Evolutionary conservation across 2,113 vertebrate species (phyloP).

Genomic region (Lasiurus cinereus): DNA sequence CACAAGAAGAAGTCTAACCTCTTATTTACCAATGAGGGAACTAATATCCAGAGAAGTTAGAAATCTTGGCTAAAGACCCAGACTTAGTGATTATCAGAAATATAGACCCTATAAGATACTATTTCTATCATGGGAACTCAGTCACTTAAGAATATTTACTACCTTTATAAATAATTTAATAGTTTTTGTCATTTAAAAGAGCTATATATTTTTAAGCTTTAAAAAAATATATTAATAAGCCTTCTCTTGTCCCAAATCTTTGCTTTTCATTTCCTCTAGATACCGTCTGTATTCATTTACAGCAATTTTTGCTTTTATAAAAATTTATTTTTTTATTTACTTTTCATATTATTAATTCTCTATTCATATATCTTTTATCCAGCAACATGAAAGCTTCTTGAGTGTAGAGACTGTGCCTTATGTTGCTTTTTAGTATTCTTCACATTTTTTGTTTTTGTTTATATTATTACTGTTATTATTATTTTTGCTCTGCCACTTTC

Average conservation of each 20-base stretch:
- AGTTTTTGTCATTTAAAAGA: constrained; percentile 18
- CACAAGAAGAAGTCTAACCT: neutral
- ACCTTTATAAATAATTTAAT: constrained; percentile 10
- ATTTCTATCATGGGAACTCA: neutral
- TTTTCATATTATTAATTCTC: constrained; percentile 31
- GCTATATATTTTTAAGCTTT: neutral
- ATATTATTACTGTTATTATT: neutral
- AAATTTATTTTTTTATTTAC: constrained; percentile 7
- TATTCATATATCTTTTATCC: neutral
- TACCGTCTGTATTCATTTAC: neutral
- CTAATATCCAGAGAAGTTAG: constrained; percentile 17
- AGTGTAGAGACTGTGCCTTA: constrained; percentile 3
- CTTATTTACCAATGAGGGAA: neutral
- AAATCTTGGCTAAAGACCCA: neutral
- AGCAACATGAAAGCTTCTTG: neutral
- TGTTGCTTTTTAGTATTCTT: constrained; percentile 11
- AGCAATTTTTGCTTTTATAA: constrained; percentile 3
- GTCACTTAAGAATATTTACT: neutral
- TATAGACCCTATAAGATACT: neutral
- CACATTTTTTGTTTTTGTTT: neutral
- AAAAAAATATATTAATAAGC: neutral
- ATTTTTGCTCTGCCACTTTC: neutral
- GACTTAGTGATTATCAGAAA: constrained; percentile 6
- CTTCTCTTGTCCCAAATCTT: neutral
- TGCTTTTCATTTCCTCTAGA: constrained; percentile 16